Evolutionary conservation across 2,888 invertebrate species (phyloP).

Genomic region (Linnaemya tessellans): DNA sequence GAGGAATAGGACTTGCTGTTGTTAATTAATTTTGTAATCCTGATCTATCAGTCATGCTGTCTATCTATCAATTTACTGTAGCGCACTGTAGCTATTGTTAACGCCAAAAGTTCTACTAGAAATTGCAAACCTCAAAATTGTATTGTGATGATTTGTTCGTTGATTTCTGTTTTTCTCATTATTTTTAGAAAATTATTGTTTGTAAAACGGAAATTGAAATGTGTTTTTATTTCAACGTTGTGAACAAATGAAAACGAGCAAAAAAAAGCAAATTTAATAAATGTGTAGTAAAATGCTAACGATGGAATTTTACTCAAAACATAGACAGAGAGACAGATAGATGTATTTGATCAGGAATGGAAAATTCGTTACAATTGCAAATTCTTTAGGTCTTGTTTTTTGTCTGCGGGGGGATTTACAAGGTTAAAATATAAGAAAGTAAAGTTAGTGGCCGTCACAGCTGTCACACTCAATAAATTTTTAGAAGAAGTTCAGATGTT

Average conservation of each 20-base stretch:
- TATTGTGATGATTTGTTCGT: conserved; percentile 37
- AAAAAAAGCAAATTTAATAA: conserved; percentile 37
- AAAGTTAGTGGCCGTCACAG: no score
- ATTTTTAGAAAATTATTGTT: conserved; percentile 65
- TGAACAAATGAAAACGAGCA: conserved; percentile 20
- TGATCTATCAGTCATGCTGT: no score
- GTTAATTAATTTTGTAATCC: no score
- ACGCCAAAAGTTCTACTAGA: conserved; percentile 3
- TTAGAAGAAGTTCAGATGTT: no score
- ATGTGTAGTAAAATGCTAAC: conserved; percentile 17
- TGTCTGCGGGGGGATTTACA: no score
- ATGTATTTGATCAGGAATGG: neutral
- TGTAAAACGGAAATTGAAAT: conserved; percentile 70
- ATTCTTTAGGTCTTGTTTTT: neutral
- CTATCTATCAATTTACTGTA: neutral
- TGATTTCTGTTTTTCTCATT: conserved; percentile 42
- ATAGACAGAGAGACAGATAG: neutral
- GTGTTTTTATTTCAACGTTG: conserved; percentile 52
- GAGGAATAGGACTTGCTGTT: no score
- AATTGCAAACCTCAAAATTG: conserved; percentile 50
- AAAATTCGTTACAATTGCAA: neutral
- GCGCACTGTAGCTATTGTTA: neutral
- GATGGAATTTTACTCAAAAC: conserved; percentile 36
- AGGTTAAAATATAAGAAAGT: no score
- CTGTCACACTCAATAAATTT: no score